Conservation (phyloP, 2,888 invertebrate genomes). For the Philonicus albiceps region DNA sequence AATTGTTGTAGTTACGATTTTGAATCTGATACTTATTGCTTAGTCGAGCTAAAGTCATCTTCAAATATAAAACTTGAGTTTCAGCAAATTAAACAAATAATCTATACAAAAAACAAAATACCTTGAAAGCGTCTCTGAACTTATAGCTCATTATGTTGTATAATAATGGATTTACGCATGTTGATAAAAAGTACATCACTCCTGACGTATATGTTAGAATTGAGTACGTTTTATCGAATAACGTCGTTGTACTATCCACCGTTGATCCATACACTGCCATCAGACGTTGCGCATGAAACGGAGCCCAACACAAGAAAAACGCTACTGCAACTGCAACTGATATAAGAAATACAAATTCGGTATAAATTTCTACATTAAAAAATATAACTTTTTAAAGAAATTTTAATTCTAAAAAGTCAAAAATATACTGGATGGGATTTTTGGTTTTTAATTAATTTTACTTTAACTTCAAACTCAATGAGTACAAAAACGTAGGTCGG, state of each 20-base stretch:
- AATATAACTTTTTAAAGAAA: not conserved
- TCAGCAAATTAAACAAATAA: not conserved
- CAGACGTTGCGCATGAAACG: slow-evolving; percentile 90
- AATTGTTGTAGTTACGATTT: slow-evolving; percentile 59
- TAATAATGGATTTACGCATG: slow-evolving; percentile 74
- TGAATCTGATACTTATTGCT: slow-evolving; percentile 55
- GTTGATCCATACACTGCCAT: slow-evolving; percentile 76
- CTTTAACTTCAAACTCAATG: not conserved
- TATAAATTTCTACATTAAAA: not conserved
- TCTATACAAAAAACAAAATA: slow-evolving; percentile 50
- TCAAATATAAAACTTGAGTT: not conserved
- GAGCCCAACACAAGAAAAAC: slow-evolving; percentile 86
- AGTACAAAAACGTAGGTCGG: not conserved
- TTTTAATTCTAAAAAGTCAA: not conserved
- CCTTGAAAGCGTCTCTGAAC: slow-evolving; percentile 75
- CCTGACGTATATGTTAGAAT: slow-evolving; percentile 73
- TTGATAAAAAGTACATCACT: slow-evolving; percentile 72
- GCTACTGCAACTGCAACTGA: slow-evolving; percentile 87
- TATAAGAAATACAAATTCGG: slow-evolving; percentile 51
- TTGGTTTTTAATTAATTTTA: not conserved
- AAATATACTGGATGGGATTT: not conserved
- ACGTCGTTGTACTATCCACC: slow-evolving; percentile 54
- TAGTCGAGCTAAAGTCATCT: slow-evolving; percentile 61
- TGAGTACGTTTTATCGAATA: slow-evolving; percentile 69
- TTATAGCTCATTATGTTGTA: slow-evolving; percentile 78